These are phyloP conservation scores for Cotesia congregata DNA, from an alignment of 2,888 invertebrate genomes.

Conservation along the genomic window DNA sequence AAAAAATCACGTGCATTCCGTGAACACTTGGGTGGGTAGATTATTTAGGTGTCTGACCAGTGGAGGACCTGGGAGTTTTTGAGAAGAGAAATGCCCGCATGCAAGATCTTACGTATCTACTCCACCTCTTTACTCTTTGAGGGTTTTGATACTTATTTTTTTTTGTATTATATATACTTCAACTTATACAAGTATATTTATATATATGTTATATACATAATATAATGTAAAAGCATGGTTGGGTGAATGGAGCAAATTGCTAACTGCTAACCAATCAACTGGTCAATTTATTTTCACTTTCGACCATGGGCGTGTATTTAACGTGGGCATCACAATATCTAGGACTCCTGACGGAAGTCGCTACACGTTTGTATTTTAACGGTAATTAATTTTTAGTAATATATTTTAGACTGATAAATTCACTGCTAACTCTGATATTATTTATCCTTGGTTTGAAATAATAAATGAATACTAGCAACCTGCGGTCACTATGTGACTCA, in stretches of 20 bases:
- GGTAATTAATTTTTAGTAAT: not conserved
- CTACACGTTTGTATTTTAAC: not conserved
- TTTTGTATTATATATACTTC: not conserved
- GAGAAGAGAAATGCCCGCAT: not conserved
- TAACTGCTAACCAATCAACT: constrained; percentile 45
- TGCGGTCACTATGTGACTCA: too few species aligned
- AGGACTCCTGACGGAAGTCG: constrained; percentile 34
- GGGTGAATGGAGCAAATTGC: constrained; percentile 53
- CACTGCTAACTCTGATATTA: too few species aligned
- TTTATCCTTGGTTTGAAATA: too few species aligned
- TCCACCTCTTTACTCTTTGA: not conserved
- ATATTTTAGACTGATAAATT: not conserved
- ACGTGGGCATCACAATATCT: constrained; percentile 22
- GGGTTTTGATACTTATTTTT: too few species aligned
- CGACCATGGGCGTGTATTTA: constrained; percentile 42
- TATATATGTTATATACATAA: constrained; percentile 11
- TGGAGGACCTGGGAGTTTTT: not conserved
- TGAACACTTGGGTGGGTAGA: constrained; percentile 23
- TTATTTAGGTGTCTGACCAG: constrained; percentile 19
- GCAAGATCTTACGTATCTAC: constrained; percentile 8
- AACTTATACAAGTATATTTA: not conserved
- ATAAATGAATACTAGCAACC: too few species aligned
- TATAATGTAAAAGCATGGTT: constrained; percentile 14
- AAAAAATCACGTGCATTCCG: not conserved
- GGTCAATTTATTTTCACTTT: constrained; percentile 56